Conservation (phyloP, 2,888 invertebrate genomes). For the Trilocha varians region DNA sequence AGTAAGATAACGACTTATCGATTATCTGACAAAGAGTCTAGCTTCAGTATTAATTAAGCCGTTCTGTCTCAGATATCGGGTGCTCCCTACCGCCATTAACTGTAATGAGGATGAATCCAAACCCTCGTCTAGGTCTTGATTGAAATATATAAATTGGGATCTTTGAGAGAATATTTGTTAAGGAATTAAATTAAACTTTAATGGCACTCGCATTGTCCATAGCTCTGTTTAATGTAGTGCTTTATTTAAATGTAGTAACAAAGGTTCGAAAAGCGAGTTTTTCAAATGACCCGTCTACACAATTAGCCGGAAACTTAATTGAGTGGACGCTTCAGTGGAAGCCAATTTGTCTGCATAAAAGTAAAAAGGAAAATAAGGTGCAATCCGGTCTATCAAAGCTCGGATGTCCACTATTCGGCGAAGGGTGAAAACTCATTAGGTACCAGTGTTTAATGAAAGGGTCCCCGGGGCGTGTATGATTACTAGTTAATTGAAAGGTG, state of each 20-base stretch:
- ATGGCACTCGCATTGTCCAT: too few relatives aligned
- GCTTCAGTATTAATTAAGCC: constrained; percentile 48
- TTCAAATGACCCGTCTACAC: constrained; percentile 4
- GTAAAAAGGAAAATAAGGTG: constrained; percentile 52
- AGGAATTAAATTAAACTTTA: too few relatives aligned
- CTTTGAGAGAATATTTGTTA: background rate
- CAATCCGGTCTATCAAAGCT: constrained; percentile 44
- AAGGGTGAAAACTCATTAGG: constrained; percentile 68
- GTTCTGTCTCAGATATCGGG: constrained; percentile 48
- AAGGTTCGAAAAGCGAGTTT: background rate
- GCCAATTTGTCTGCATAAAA: constrained; percentile 41
- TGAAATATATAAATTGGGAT: background rate
- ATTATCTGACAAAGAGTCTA: constrained; percentile 41
- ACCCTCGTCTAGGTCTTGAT: background rate
- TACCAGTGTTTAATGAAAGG: constrained; percentile 65
- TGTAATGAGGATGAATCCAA: constrained; percentile 44
- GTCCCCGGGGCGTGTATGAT: constrained; percentile 65
- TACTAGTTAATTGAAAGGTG: constrained; percentile 69
- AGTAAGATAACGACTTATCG: constrained; percentile 24
- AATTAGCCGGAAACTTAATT: constrained; percentile 24
- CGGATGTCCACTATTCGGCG: constrained; percentile 62
- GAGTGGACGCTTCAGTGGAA: constrained; percentile 31
- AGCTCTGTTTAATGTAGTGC: too few relatives aligned
- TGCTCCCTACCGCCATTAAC: constrained; percentile 42
- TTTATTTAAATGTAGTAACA: too few relatives aligned